Evolutionary conservation across 2,113 vertebrate genomes (phyloP).

Genomic region (Turnix velox): DNA sequence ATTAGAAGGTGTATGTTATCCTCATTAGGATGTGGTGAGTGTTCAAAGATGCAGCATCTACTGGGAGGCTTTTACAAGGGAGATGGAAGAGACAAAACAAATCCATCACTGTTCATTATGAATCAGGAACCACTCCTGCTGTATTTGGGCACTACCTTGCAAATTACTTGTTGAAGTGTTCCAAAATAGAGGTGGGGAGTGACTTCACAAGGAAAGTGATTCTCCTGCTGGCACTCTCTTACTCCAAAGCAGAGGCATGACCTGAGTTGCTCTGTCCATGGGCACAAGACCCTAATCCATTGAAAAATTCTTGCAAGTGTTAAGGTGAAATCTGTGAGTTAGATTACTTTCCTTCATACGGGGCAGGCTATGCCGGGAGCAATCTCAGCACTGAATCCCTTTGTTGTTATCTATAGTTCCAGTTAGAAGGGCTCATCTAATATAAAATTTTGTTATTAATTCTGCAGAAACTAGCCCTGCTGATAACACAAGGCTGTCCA

Average conservation of each 20-base stretch:
- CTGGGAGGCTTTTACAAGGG: not conserved
- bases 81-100: not conserved
- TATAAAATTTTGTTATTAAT: not conserved
- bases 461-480: not conserved
- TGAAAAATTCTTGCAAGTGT: not conserved
- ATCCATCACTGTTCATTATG: not conserved
- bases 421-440: not conserved
- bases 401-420: not conserved
- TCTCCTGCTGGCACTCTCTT: not conserved
- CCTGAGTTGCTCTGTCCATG: rapidly evolving
- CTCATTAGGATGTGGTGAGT: not conserved
- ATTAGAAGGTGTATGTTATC: not conserved
- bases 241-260: not conserved
- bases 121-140: not conserved
- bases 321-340: not conserved
- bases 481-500: not conserved
- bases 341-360: not conserved
- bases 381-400: not conserved
- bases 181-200: not conserved
- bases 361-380: not conserved
- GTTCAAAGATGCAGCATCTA: not conserved
- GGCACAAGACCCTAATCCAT: not conserved
- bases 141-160: not conserved
- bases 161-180: not conserved
- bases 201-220: not conserved